Base-by-base conservation (phyloP, 2,797 vertebrate genomes). In the Microcaecilia unicolor region DNA sequence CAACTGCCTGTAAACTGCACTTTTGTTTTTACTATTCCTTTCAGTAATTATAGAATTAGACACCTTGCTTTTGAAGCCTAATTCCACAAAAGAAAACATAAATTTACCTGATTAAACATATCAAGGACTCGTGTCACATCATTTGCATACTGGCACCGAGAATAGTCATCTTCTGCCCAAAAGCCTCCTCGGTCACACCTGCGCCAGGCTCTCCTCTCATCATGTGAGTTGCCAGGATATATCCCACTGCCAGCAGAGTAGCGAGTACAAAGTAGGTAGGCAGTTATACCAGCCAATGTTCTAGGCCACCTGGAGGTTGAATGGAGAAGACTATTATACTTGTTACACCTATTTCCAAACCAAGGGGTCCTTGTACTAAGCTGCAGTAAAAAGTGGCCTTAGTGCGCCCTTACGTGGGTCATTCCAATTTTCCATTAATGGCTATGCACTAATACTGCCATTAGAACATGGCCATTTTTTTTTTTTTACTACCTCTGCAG, bases 121-220 rank as follows among this genome's bases (percentile, higher is more conserved):
- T 85, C 84, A 10, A 98, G 86, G 44, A 97, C 89, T 32, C 95
- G 63, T 1, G 95, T 99, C 48, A 92, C 90, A 27, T 98, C 94
- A 24, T 97, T 98, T 38, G 92, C 89, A 70, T 94, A 98, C 30
- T 96, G 92, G 73, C 94, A 99, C 27, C 69, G 84, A 13, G 91
- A 88, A 58, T 99, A 98, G 62, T 98, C 84, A 2, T 93, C 94
- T 2, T 94, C 91, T 0, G 87, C 81, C 96, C 96, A 98, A 37
- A 83, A 80, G 4, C 96, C 95, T 3, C 86, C 82, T 10, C 84
- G 74, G 41, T 87, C 85, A 0, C 94, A 98, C 33, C 78, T 66
- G 28, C 95, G 89, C 90, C 91, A 92, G 1, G 94, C 93, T 50
- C 84, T 82, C 28, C 84, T 84, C 51, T 93, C 92, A 9, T 85